Percentiles rank a stretch among this genome's conserved stretches.
These are phyloP conservation scores for Octodon degus DNA, from an alignment of 2,113 vertebrate genomes.

Conservation along the genomic window DNA sequence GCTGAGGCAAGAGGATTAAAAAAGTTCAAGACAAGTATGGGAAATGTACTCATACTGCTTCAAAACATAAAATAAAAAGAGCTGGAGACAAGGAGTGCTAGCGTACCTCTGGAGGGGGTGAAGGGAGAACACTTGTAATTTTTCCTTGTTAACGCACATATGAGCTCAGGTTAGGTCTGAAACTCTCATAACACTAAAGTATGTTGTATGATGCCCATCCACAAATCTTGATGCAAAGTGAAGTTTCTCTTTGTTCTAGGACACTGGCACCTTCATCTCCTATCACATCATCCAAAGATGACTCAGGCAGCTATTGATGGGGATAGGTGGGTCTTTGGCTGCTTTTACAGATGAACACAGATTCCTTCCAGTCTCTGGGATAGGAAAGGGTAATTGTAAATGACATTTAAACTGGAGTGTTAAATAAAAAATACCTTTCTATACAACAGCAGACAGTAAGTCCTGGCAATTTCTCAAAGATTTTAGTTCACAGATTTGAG, in stretches of 20 bases:
- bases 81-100: neutral
- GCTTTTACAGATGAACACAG: conserved; percentile 46
- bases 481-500: conserved; percentile 87
- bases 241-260: conserved; percentile 71
- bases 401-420: conserved; percentile 81
- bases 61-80: neutral
- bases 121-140: neutral
- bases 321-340: conserved; percentile 30
- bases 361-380: conserved; percentile 51
- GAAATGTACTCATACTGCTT: neutral
- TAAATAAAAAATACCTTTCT: conserved; percentile 88
- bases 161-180: neutral
- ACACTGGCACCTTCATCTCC: conserved; percentile 72
- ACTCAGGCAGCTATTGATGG: neutral
- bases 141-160: neutral
- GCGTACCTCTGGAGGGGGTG: neutral
- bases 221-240: conserved; percentile 69
- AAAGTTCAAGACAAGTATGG: neutral
- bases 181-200: conserved; percentile 60
- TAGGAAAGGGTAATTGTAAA: conserved; percentile 76
- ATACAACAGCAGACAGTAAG: conserved; percentile 82
- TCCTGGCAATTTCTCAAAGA: conserved; percentile 83
- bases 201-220: conserved; percentile 41
- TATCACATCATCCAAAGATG: conserved; percentile 56
- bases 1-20: neutral